Conservation (phyloP, 2,888 invertebrate species). For the Xestia sexstrigata region DNA sequence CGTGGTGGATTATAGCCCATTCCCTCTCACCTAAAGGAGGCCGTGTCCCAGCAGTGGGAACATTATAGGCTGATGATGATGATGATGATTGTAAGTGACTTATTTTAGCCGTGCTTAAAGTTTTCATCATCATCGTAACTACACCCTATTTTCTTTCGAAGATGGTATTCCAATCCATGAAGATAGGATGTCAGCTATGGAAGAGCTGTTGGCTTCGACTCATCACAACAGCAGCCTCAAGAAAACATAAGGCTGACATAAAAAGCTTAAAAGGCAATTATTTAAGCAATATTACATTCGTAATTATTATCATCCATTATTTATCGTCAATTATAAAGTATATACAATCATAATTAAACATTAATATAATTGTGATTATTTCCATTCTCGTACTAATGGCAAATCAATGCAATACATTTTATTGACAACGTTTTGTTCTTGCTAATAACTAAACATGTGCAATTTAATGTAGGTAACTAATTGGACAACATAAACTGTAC, state of each 20-base stretch:
- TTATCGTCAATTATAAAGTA: constrained; percentile 19
- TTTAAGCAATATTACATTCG: neutral
- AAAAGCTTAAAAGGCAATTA: constrained; percentile 1
- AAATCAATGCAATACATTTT: constrained; percentile 29
- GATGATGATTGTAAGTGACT: no score
- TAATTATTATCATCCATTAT: constrained; percentile 8
- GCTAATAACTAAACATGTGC: constrained; percentile 3
- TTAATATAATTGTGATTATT: constrained; percentile 25
- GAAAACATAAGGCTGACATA: neutral
- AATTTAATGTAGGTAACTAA: constrained; percentile 7
- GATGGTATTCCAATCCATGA: neutral
- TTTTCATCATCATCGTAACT: neutral
- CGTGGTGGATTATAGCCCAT: no score
- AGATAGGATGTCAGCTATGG: neutral
- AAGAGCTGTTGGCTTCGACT: neutral
- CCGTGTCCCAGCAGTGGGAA: no score
- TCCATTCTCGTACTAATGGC: constrained; percentile 30
- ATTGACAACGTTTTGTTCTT: constrained; percentile 10
- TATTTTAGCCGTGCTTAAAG: neutral
- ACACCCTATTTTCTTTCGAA: neutral
- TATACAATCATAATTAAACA: constrained; percentile 27
- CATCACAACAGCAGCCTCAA: neutral
- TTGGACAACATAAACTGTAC: constrained; percentile 20
- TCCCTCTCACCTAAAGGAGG: no score
- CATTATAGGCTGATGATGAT: no score